Evolutionary conservation across 1,140 invertebrate genomes (phyloP).

Genomic region (Steinernema feltiae): DNA sequence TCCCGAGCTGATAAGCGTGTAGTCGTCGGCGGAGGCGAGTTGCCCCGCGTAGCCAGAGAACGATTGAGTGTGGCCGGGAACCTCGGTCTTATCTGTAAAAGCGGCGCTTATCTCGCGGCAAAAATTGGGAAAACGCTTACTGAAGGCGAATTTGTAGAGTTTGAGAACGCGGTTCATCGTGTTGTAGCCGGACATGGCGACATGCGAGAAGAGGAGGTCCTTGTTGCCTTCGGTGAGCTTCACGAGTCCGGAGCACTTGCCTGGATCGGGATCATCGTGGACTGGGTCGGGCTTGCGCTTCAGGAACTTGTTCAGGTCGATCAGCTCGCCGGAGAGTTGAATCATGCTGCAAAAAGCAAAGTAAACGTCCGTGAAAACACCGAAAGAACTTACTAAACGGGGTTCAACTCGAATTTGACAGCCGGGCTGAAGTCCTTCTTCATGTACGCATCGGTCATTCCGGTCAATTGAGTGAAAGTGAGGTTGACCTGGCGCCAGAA

Average conservation of each 20-base stretch:
- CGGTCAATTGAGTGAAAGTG: slow-evolving; percentile 52
- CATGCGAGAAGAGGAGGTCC: slow-evolving; percentile 50
- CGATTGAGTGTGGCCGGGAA: slow-evolving; percentile 67
- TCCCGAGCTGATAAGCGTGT: slow-evolving; percentile 69
- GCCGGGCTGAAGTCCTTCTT: slow-evolving; percentile 31
- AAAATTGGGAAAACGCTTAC: slow-evolving; percentile 34
- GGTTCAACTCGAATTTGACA: slow-evolving; percentile 46
- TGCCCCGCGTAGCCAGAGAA: slow-evolving; percentile 83
- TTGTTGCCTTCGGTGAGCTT: slow-evolving; percentile 52
- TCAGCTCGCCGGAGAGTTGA: slow-evolving; percentile 52
- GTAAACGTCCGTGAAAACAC: neutral
- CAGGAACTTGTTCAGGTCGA: slow-evolving; percentile 49
- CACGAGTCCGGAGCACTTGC: slow-evolving; percentile 53
- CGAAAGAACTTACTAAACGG: slow-evolving; percentile 32
- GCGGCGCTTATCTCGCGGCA: too few relatives aligned
- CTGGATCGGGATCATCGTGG: slow-evolving; percentile 46
- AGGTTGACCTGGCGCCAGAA: slow-evolving; percentile 54
- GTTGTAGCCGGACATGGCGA: slow-evolving; percentile 52
- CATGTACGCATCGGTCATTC: slow-evolving; percentile 36
- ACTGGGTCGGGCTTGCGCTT: slow-evolving; percentile 45
- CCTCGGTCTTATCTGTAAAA: slow-evolving; percentile 40
- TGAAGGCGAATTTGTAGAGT: slow-evolving; percentile 56
- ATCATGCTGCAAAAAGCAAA: slow-evolving; percentile 47
- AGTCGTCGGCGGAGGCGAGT: slow-evolving; percentile 79
- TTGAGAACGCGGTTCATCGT: slow-evolving; percentile 56